These are phyloP conservation scores for Maconellicoccus hirsutus DNA, from an alignment of 1,140 invertebrate species.

Conservation along the genomic window DNA sequence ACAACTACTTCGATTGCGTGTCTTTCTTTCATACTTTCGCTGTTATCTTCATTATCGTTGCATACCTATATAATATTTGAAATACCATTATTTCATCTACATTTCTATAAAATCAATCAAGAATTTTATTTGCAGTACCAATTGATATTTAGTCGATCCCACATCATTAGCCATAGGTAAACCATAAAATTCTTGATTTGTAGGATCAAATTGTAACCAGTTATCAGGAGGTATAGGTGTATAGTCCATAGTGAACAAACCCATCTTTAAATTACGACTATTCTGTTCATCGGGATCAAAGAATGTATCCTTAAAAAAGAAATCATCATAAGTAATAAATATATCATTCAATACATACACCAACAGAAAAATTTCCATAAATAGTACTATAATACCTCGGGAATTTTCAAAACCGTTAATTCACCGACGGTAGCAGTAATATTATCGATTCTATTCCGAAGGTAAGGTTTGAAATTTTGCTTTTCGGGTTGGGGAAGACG, in stretches of 20 bases:
- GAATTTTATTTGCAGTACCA: too few relatives aligned
- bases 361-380: too few relatives aligned
- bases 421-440: slow-evolving; percentile 66
- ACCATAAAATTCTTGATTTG: slow-evolving; percentile 82
- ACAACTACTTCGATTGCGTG: slow-evolving; percentile 1
- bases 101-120: too few relatives aligned
- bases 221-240: slow-evolving; percentile 50
- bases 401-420: slow-evolving; percentile 65
- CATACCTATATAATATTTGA: not conserved
- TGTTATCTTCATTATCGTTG: not conserved
- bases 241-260: slow-evolving; percentile 57
- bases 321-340: slow-evolving; percentile 19
- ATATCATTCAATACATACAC: too few relatives aligned
- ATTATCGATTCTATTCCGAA: slow-evolving; percentile 71
- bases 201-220: slow-evolving; percentile 80
- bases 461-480: slow-evolving; percentile 57
- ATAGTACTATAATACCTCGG: slow-evolving; percentile 43
- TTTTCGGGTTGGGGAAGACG: slow-evolving; percentile 34
- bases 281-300: slow-evolving; percentile 76
- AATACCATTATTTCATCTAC: too few relatives aligned
- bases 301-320: slow-evolving; percentile 60
- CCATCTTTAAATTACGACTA: slow-evolving; percentile 56
- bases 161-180: slow-evolving; percentile 56
- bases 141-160: slow-evolving; percentile 59
- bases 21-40: not conserved